A percentile compares a stretch with the other conserved stretches of the same genome.
Conservation (phyloP, 23 tunicate genomes). For the Ciona savignyi region DNA sequence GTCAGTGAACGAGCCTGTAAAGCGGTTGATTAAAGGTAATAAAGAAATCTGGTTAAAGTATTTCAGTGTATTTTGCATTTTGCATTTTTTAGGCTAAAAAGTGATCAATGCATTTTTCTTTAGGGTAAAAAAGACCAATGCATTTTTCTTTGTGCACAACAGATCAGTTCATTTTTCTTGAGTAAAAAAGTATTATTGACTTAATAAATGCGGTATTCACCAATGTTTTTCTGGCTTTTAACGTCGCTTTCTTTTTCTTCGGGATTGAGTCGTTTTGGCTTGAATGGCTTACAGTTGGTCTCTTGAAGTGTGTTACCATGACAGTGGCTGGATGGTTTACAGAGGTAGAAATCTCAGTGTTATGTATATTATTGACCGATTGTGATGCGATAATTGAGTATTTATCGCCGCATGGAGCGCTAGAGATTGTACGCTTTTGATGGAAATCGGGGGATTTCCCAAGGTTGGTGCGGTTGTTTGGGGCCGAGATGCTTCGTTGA, state of each 20-base stretch:
- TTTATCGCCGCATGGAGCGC: background rate
- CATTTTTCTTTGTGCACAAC: no score
- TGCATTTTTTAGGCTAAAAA: no score
- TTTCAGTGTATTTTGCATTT: background rate
- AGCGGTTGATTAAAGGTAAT: background rate
- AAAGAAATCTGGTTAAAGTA: background rate
- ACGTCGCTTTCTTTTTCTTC: background rate
- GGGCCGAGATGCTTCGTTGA: background rate
- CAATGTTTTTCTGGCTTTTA: background rate
- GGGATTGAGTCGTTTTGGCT: background rate
- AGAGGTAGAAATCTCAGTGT: background rate
- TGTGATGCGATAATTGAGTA: background rate
- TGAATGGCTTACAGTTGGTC: background rate
- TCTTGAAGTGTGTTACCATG: background rate
- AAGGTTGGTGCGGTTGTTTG: background rate
- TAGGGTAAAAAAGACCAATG: background rate
- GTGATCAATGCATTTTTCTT: no score
- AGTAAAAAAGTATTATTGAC: no score
- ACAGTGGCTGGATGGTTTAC: background rate
- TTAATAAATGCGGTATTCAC: no score
- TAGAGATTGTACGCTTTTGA: background rate
- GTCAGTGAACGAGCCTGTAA: background rate
- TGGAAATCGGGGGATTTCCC: background rate
- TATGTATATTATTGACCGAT: background rate
- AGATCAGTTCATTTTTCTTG: no score